These are phyloP conservation scores for Drosophila bipectinata DNA, from an alignment of 1,140 invertebrate species.

Conservation along the genomic window DNA sequence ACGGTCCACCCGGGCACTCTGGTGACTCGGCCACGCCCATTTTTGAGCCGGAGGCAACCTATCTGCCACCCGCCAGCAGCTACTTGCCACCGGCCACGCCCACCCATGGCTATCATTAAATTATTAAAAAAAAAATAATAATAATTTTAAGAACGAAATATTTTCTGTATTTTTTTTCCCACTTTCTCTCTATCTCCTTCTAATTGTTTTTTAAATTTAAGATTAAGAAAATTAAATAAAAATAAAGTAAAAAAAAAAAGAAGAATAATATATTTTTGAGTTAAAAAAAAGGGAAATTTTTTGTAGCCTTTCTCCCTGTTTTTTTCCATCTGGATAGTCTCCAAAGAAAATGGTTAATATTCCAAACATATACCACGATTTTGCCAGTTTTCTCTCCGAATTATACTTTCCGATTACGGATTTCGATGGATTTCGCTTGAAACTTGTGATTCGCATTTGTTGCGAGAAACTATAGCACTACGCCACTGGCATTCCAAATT, in stretches of 20 bases:
- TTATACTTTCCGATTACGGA: slow-evolving; percentile 34
- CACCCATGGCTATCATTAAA: slow-evolving; percentile 65
- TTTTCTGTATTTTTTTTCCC: slow-evolving; percentile 14
- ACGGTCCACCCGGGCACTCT: slow-evolving; percentile 65
- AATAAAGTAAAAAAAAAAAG: neutral
- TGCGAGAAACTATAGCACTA: slow-evolving; percentile 51
- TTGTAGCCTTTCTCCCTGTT: slow-evolving; percentile 29
- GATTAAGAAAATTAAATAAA: slow-evolving; percentile 12
- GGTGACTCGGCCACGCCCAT: slow-evolving; percentile 72
- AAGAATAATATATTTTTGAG: neutral
- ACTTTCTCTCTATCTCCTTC: neutral
- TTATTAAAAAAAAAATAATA: slow-evolving; percentile 29
- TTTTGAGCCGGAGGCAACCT: slow-evolving; percentile 68
- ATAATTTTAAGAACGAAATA: slow-evolving; percentile 8
- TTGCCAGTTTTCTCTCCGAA: slow-evolving; percentile 44
- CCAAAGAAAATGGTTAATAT: slow-evolving; percentile 20
- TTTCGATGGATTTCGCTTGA: slow-evolving; percentile 32
- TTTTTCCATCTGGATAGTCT: slow-evolving; percentile 16
- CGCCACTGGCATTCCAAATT: slow-evolving; percentile 37
- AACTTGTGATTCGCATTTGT: slow-evolving; percentile 48
- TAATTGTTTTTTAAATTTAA: slow-evolving; percentile 16
- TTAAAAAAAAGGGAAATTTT: neutral
- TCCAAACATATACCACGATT: slow-evolving; percentile 12
- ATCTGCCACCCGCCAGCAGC: slow-evolving; percentile 54
- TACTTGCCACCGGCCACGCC: slow-evolving; percentile 54